phyloP scores from a whole-genome alignment of 1,140 invertebrate species.

The Bombyx mandarina region DNA sequence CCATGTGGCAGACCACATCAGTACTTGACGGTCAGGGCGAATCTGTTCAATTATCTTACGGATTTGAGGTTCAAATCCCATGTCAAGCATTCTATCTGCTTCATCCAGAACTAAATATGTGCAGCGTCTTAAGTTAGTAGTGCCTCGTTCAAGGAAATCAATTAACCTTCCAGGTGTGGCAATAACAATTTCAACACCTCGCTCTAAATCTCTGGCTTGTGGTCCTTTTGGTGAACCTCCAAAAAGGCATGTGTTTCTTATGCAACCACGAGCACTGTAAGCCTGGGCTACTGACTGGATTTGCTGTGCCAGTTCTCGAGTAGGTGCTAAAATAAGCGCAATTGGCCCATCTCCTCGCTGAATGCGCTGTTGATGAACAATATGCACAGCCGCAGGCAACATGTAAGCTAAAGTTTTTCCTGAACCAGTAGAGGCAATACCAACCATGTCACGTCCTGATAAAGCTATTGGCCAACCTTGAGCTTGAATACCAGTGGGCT shows the following conservation, averaged over 20 bases:
- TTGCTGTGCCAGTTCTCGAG: constrained; percentile 96
- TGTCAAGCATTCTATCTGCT: constrained; percentile 90
- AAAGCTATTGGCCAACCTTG: constrained; percentile 95
- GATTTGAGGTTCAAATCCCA: constrained; percentile 99
- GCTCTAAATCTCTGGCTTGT: constrained; percentile 92
- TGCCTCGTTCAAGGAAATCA: constrained; percentile 95
- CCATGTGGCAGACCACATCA: constrained; percentile 99
- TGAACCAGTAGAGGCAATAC: constrained; percentile 95
- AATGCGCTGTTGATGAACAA: constrained; percentile 79
- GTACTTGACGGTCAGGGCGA: constrained; percentile 91
- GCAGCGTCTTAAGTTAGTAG: constrained; percentile 90
- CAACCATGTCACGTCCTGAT: constrained; percentile 91
- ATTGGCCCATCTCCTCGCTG: constrained; percentile 91
- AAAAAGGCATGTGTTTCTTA: constrained; percentile 96
- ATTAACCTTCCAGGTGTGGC: constrained; percentile 97
- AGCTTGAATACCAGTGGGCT: constrained; percentile 90
- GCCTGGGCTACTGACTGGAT: constrained; percentile 95
- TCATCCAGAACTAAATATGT: constrained; percentile 98
- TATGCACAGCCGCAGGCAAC: constrained; percentile 83
- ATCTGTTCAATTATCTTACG: constrained; percentile 98
- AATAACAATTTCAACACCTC: constrained; percentile 93
- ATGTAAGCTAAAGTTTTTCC: constrained; percentile 93
- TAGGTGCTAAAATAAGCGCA: constrained; percentile 94
- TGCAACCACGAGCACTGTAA: constrained; percentile 86
- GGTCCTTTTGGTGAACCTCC: constrained; percentile 96